These are phyloP conservation scores for Balaeniceps rex DNA, from an alignment of 2,113 vertebrate genomes.

Conservation along the genomic window DNA sequence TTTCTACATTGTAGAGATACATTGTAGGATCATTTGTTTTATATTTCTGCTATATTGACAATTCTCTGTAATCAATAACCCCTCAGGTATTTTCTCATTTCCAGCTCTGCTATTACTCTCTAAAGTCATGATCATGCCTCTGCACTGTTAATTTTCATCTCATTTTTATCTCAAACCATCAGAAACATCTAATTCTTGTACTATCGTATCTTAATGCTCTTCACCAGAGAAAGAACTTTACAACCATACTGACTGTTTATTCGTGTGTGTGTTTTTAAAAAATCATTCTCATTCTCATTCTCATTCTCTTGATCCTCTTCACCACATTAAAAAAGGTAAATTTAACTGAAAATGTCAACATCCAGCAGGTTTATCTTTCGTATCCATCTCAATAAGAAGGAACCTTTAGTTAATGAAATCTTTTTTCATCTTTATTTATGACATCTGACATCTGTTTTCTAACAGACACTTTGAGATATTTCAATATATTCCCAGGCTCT, in stretches of 20 bases:
- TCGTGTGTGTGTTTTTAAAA: not conserved
- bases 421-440: not conserved
- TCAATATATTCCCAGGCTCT: not conserved
- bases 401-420: not conserved
- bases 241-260: not conserved
- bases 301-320: not conserved
- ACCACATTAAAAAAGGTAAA: not conserved
- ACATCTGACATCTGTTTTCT: not conserved
- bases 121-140: not conserved
- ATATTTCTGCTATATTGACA: not conserved
- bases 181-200: not conserved
- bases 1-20: too few species aligned
- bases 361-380: not conserved
- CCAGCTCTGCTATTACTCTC: not conserved
- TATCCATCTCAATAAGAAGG: not conserved
- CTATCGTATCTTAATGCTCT: not conserved
- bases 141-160: not conserved
- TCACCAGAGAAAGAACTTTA: not conserved
- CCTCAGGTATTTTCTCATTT: not conserved
- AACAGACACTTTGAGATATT: not conserved
- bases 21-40: not conserved
- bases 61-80: not conserved
- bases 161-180: not conserved
- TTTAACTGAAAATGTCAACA: not conserved
- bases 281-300: not conserved